phyloP scores from a whole-genome alignment of 2,113 vertebrate species.

The Myrmecophaga tridactyla region DNA sequence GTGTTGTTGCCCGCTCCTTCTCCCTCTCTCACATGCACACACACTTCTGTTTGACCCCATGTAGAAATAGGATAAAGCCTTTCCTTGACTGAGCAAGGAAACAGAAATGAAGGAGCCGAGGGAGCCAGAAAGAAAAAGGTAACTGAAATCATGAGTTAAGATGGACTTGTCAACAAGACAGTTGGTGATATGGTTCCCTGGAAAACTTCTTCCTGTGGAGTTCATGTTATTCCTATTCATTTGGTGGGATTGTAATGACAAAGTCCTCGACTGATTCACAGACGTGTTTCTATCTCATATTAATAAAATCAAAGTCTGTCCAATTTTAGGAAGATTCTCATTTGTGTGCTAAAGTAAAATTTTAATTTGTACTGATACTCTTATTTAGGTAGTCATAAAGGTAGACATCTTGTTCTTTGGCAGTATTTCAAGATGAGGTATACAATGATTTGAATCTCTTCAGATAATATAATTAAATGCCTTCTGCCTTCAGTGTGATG shows the following conservation, averaged over 20 bases:
- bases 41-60: neutral
- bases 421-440: neutral
- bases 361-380: neutral
- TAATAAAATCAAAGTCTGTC: neutral
- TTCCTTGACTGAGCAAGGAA: neutral
- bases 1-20: neutral
- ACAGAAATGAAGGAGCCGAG: neutral
- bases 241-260: neutral
- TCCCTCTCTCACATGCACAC: neutral
- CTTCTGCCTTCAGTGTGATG: neutral
- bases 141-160: neutral
- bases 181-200: neutral
- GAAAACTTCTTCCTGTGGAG: neutral
- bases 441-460: neutral
- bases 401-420: neutral
- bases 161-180: neutral
- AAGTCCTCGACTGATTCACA: neutral
- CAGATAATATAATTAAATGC: neutral
- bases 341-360: neutral
- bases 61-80: neutral
- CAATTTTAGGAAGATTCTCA: neutral
- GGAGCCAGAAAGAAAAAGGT: neutral
- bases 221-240: neutral
- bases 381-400: neutral
- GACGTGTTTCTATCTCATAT: neutral